Percentiles rank a stretch among this genome's conserved stretches.
Conservation (phyloP, 2,113 vertebrate genomes). For the Chrysochloris asiatica region DNA sequence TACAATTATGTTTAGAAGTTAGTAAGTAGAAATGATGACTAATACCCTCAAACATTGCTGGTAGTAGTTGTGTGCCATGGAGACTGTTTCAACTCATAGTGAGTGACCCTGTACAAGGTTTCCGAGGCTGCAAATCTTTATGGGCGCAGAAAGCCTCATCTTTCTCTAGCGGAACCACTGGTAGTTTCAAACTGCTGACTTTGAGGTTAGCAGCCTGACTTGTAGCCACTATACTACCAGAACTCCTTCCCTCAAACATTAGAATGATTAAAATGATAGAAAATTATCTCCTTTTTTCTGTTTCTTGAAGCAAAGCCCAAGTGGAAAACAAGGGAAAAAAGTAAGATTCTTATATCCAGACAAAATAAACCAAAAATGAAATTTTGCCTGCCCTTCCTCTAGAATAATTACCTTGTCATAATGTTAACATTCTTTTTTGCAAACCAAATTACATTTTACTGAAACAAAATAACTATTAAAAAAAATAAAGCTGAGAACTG, state of each 20-base stretch:
- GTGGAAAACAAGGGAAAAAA: background rate
- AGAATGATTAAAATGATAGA: background rate
- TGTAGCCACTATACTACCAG: no score
- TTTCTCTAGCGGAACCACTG: no score
- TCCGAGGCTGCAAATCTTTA: no score
- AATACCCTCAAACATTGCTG: background rate
- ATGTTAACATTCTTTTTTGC: background rate
- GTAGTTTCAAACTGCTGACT: no score
- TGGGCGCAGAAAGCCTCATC: no score
- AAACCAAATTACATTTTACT: background rate
- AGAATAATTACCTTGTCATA: background rate
- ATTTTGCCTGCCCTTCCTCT: background rate
- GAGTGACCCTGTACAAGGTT: no score
- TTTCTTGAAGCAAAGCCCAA: no score
- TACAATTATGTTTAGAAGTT: background rate
- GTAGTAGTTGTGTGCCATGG: no score
- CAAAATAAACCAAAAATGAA: conserved; percentile 22
- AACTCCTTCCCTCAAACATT: no score
- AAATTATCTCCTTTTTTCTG: background rate
- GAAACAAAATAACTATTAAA: background rate
- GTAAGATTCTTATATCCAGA: background rate
- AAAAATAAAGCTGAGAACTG: background rate
- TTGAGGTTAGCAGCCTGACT: no score
- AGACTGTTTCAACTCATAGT: no score
- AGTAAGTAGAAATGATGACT: background rate